Evolutionary conservation across 1,140 invertebrate genomes (phyloP).

Genomic region (Luehdorfia chinensis): DNA sequence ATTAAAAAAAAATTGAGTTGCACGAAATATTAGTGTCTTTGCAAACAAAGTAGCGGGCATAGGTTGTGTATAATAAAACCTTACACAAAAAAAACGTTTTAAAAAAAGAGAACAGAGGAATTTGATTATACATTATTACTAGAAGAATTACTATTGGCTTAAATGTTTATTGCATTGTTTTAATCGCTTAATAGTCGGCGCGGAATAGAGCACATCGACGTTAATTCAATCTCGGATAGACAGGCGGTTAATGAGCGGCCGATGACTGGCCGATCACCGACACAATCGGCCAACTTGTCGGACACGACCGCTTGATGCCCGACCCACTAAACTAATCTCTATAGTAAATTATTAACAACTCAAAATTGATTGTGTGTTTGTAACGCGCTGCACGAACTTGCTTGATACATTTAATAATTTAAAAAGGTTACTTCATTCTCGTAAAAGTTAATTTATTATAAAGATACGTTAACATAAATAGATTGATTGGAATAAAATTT

Average conservation of each 20-base stretch:
- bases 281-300: conserved; percentile 21
- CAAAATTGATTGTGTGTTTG: conserved; percentile 19
- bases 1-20: too few relatives aligned
- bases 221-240: conserved; percentile 55
- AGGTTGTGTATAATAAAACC: too few relatives aligned
- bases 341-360: conserved; percentile 22
- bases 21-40: too few relatives aligned
- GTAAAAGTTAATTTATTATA: conserved; percentile 5
- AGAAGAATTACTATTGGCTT: conserved; percentile 1
- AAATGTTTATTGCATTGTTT: conserved; percentile 38
- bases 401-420: conserved; percentile 13
- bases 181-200: conserved; percentile 41
- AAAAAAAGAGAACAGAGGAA: too few relatives aligned
- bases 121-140: too few relatives aligned
- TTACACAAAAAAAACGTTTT: too few relatives aligned
- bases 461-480: conserved; percentile 10
- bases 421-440: conserved; percentile 16
- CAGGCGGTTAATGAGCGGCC: conserved; percentile 47
- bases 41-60: too few relatives aligned
- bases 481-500: conserved; percentile 7
- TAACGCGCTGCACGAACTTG: conserved; percentile 6
- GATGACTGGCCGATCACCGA: conserved; percentile 50
- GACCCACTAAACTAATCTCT: conserved; percentile 32
- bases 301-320: conserved; percentile 27
- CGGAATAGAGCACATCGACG: conserved; percentile 32